Base-by-base conservation (phyloP, 2,113 vertebrate genomes). In the Pagrus major region DNA sequence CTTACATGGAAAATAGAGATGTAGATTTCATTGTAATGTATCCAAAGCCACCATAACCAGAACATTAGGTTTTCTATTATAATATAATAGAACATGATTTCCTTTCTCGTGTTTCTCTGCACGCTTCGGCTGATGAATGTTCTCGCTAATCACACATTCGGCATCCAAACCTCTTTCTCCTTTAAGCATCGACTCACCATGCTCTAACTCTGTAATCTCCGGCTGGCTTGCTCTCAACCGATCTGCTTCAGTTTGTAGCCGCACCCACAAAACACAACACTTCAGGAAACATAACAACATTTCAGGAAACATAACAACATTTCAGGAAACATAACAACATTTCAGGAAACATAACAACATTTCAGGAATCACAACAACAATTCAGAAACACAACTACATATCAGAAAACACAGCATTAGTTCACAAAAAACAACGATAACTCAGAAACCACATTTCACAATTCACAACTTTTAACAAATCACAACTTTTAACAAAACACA, bases 201-300 rank as follows among this genome's bases (percentile, higher is more conserved):
- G 47, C 12, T 75, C 46, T 1, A 54, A 39, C 74, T 61, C 10
- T 51, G 0, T 74, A 21, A 71, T 80, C 39, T 35, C 23, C 60
- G 61, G 41, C 61, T 56, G 54, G 14, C 44, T n/a, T 68, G 18
- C 21, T 69, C 39, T 58, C 56, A 72, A 29, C 56, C 60, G 44
- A 65, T 73, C n/a, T 55, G 6, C 55, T 63, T 73, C 52, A 21
- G 29, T 37, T 29, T 21, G 25, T 65, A 44, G 64, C n/a, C 72
- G 39, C 44, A 51, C n/a, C n/a, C n/a, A n/a, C n/a, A n/a, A n/a
- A n/a, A n/a, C n/a, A n/a, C n/a, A n/a, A n/a, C n/a, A n/a, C n/a
- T n/a, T n/a, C n/a, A n/a, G n/a, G n/a, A n/a, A n/a, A n/a, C n/a
- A n/a, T n/a, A n/a, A n/a, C n/a, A n/a, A n/a, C n/a, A n/a, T n/a